A percentile compares a stretch with the other conserved stretches of the same genome.
These are phyloP conservation scores for Sarcophaga carnaria DNA, from an alignment of 2,888 invertebrate genomes.

Conservation along the genomic window DNA sequence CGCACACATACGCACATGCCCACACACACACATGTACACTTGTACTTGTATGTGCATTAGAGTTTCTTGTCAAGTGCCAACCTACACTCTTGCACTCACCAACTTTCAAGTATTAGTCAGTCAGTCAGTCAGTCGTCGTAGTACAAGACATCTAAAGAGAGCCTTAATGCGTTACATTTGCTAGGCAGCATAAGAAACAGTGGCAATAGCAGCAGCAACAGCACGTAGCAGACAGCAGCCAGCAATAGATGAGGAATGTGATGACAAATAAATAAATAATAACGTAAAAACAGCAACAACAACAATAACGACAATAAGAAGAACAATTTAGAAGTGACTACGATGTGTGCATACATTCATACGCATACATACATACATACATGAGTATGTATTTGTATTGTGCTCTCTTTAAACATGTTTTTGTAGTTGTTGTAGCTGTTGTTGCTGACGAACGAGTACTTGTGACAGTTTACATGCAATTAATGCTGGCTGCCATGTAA, in stretches of 20 bases:
- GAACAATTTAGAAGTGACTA: slow-evolving; percentile 53
- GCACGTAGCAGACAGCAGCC: background rate
- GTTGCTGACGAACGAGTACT: background rate
- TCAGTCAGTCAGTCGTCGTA: background rate
- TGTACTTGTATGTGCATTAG: background rate
- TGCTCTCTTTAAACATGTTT: slow-evolving; percentile 14
- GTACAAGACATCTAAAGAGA: background rate
- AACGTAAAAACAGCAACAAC: background rate
- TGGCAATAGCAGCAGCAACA: background rate
- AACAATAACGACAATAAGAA: slow-evolving; percentile 4
- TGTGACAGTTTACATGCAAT: slow-evolving; percentile 67
- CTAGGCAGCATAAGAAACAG: background rate
- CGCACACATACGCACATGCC: background rate
- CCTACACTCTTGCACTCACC: background rate
- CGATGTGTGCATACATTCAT: slow-evolving; percentile 8
- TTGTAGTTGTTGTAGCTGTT: background rate
- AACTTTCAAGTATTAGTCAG: background rate
- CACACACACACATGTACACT: background rate
- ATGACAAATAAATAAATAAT: slow-evolving; percentile 41
- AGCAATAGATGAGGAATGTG: slow-evolving; percentile 32
- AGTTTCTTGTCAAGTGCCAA: background rate
- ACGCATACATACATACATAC: background rate
- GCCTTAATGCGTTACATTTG: background rate
- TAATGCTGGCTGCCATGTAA: slow-evolving; percentile 61
- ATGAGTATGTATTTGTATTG: background rate